Base-by-base conservation (phyloP, 1,140 invertebrate genomes). In the Meteorus sp. region DNA sequence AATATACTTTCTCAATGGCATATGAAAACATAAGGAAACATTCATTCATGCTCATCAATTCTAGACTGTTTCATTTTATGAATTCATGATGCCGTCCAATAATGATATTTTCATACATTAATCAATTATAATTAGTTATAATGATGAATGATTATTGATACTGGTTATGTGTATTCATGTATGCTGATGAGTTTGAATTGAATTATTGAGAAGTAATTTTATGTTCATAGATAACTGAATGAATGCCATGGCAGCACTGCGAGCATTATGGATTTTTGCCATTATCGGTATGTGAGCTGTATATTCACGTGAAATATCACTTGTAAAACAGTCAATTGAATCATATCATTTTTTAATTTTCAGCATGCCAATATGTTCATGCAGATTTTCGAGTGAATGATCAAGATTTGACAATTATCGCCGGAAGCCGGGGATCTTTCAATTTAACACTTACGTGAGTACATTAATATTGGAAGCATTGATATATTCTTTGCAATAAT, bases 251-350 rank as follows among this genome's bases (percentile, higher is more conserved):
- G 13, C 35, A 15, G 13, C 9, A 29, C 27, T 9, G 4, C 27
- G 13, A 39, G 3, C 15, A 4, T 39, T 39, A 61, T 56, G 44
- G 29, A 44, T 59, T 56, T 47, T 59, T 41, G 11, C 44, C 25
- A 22, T 55, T 22, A 27, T 50, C n/a, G 31, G 9, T 22, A n/a
- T n/a, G n/a, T n/a, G n/a, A n/a, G n/a, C n/a, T n/a, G n/a, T n/a
- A n/a, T n/a, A n/a, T n/a, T n/a, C n/a, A n/a, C n/a, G n/a, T n/a
- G n/a, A n/a, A n/a, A n/a, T n/a, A n/a, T n/a, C n/a, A n/a, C n/a
- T n/a, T n/a, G n/a, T n/a, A n/a, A n/a, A n/a, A n/a, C n/a, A n/a
- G n/a, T n/a, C n/a, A n/a, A n/a, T n/a, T n/a, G n/a, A n/a, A n/a
- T n/a, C n/a, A n/a, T n/a, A 11, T 39, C 8, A 15, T 39, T 5